Conservation (phyloP, 2,797 vertebrate species). For the Typhlichthys subterraneus region DNA sequence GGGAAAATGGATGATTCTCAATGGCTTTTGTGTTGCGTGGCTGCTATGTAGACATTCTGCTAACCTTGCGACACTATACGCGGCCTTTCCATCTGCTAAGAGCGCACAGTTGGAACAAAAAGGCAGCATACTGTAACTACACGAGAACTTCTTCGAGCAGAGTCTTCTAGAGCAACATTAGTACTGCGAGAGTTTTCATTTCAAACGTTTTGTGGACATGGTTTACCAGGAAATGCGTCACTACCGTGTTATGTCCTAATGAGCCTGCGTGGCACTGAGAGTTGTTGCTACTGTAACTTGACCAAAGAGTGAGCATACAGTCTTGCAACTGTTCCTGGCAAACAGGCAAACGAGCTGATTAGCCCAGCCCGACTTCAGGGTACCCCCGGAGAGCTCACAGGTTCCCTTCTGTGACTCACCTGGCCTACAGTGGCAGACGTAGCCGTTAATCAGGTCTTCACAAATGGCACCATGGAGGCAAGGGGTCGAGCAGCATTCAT, state of each 20-base stretch:
- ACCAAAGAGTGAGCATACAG: conserved; percentile 19
- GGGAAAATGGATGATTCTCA: conserved; percentile 51
- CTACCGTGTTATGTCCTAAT: conserved; percentile 25
- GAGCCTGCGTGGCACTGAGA: conserved; percentile 6
- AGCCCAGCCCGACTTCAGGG: conserved; percentile 31
- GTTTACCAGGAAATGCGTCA: conserved; percentile 3
- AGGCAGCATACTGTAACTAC: conserved; percentile 10
- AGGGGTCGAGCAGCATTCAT: conserved; percentile 85
- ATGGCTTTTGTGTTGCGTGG: conserved; percentile 41
- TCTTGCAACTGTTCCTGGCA: conserved; percentile 16
- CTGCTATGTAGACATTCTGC: conserved; percentile 43
- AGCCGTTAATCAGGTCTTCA: conserved; percentile 84
- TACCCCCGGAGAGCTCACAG: conserved; percentile 46
- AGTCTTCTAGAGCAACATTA: conserved; percentile 29
- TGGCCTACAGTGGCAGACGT: conserved; percentile 86
- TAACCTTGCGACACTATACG: conserved; percentile 42
- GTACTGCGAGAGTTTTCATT: conserved; percentile 8
- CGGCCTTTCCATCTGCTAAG: conserved; percentile 47
- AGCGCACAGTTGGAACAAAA: conserved; percentile 24
- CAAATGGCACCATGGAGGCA: conserved; percentile 82
- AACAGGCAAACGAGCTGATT: conserved; percentile 7
- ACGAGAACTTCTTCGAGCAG: conserved; percentile 13
- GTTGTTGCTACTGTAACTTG: background rate
- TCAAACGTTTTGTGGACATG: conserved; percentile 9
- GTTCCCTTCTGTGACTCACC: conserved; percentile 73